Evolutionary conservation across 2,113 vertebrate genomes (phyloP).

Genomic region (Ophiodon elongatus): DNA sequence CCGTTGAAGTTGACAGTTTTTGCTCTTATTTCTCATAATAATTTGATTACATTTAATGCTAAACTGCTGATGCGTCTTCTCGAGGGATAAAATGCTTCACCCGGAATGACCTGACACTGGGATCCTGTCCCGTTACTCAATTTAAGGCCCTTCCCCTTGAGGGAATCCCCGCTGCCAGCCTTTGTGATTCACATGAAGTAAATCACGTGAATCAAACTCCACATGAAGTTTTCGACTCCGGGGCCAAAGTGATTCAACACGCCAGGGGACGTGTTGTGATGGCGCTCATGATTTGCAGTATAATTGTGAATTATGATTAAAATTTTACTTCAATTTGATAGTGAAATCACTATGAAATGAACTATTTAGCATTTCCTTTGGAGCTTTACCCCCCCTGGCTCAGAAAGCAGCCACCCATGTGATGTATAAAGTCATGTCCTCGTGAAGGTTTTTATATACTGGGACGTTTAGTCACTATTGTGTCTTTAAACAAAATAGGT

Average conservation of each 20-base stretch:
- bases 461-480: background rate
- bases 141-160: background rate
- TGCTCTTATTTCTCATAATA: background rate
- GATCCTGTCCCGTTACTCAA: background rate
- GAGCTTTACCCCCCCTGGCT: background rate
- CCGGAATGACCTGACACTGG: background rate
- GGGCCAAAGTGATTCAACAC: background rate
- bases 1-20: background rate
- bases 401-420: background rate
- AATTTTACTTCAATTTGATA: background rate
- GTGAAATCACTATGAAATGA: background rate
- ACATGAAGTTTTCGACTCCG: background rate
- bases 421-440: background rate
- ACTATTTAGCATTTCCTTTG: background rate
- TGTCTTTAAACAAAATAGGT: background rate
- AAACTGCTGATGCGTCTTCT: background rate
- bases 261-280: background rate
- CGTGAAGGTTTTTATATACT: background rate
- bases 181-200: background rate
- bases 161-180: background rate
- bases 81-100: background rate
- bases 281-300: background rate
- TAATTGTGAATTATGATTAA: background rate
- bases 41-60: background rate
- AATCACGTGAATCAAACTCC: constrained; percentile 10